Percentiles rank a stretch among this genome's conserved stretches.
phyloP scores from a whole-genome alignment of 2,888 invertebrate genomes.

The Drosophila paucipuncta region DNA sequence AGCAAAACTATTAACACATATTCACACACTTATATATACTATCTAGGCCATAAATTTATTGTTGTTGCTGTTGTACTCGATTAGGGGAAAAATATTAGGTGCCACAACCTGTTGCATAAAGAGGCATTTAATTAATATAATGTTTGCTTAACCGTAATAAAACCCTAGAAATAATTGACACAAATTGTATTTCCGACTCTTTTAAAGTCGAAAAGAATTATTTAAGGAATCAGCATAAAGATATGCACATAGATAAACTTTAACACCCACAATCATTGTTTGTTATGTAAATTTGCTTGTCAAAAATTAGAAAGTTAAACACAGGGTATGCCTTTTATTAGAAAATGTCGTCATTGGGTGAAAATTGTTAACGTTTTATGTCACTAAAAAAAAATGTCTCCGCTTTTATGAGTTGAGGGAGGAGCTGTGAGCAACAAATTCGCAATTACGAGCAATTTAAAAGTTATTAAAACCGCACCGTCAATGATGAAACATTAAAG shows the following conservation, averaged over 20 bases:
- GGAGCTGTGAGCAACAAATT: slow-evolving; percentile 39
- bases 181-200: background rate
- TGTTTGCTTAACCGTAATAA: background rate
- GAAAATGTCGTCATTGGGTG: slow-evolving; percentile 5
- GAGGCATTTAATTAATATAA: background rate
- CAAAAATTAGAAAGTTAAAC: background rate
- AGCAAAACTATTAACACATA: slow-evolving; percentile 50
- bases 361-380: slow-evolving; percentile 47
- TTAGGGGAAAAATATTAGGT: background rate
- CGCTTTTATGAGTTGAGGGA: background rate
- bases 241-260: background rate
- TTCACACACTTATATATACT: background rate
- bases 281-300: background rate
- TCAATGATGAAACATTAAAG: slow-evolving; percentile 48
- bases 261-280: background rate
- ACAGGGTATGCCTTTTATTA: background rate
- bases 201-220: background rate
- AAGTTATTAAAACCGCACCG: slow-evolving; percentile 68
- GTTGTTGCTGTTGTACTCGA: slow-evolving; percentile 15
- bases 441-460: slow-evolving; percentile 74
- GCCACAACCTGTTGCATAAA: slow-evolving; percentile 38
- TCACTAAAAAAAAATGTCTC: slow-evolving; percentile 18
- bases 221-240: background rate
- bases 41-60: slow-evolving; percentile 35
- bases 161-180: background rate